Evolutionary conservation across 2,113 vertebrate species (phyloP).

Genomic region (Nettapus auritus): DNA sequence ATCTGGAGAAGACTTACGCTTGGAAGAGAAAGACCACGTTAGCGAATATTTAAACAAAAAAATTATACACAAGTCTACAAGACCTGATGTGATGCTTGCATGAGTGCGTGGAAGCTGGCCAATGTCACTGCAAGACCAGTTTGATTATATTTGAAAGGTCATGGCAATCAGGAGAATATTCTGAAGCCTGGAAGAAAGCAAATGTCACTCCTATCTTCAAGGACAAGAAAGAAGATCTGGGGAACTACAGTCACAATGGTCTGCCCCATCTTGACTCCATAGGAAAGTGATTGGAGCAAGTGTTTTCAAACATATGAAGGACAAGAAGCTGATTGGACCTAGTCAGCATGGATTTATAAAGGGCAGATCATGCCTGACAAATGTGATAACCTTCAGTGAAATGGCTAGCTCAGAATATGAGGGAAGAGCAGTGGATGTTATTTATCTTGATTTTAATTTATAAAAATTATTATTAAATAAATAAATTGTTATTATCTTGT

Average conservation of each 20-base stretch:
- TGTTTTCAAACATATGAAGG: neutral
- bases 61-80: neutral
- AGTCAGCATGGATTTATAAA: neutral
- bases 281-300: neutral
- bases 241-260: neutral
- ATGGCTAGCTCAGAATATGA: neutral
- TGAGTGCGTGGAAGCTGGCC: neutral
- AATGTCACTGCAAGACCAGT: neutral
- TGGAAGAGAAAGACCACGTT: neutral
- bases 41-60: neutral
- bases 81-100: neutral
- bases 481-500: neutral
- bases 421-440: neutral
- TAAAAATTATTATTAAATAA: too few species aligned
- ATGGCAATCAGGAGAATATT: neutral
- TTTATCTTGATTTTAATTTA: neutral
- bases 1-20: neutral
- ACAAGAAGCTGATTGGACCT: neutral
- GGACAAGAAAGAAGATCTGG: neutral
- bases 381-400: neutral
- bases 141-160: neutral
- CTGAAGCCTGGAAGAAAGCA: neutral
- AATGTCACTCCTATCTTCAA: neutral
- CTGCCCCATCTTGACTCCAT: neutral
- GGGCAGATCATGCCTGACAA: neutral